Percentiles rank a stretch among this genome's conserved stretches.
Evolutionary conservation across 1,140 invertebrate species (phyloP).

Genomic region (Paramacrobiotus metropolitanus): DNA sequence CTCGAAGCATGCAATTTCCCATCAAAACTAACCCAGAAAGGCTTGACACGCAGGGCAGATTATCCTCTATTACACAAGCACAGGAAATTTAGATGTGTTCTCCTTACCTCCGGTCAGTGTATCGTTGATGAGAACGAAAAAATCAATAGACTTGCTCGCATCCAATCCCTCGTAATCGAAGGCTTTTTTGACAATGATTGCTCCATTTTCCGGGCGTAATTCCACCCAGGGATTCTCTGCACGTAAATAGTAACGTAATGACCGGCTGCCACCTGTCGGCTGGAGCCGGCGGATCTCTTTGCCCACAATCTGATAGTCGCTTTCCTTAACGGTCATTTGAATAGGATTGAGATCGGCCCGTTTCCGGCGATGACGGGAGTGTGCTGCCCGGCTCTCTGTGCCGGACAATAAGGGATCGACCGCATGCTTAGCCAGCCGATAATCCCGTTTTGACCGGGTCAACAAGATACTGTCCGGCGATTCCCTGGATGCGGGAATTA

Average conservation of each 20-base stretch:
- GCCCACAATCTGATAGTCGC: neutral
- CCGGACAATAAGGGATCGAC: too few species aligned
- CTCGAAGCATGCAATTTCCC: too few species aligned
- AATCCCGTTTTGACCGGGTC: too few species aligned
- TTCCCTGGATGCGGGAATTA: too few species aligned
- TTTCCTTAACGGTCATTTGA: neutral
- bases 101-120: conserved; percentile 12
- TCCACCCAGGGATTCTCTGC: conserved; percentile 1
- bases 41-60: too few species aligned
- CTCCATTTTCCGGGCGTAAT: conserved; percentile 34
- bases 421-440: too few species aligned
- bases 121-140: conserved; percentile 41
- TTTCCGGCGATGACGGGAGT: too few species aligned
- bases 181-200: conserved; percentile 74
- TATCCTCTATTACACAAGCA: too few species aligned
- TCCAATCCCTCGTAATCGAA: conserved; percentile 87
- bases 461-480: too few species aligned
- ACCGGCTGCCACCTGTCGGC: neutral
- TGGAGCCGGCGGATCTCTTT: neutral
- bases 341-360: neutral
- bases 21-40: too few species aligned
- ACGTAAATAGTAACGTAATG: neutral
- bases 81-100: too few species aligned
- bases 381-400: too few species aligned
- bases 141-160: conserved; percentile 83